Evolutionary conservation across 2,113 vertebrate genomes (phyloP), one percentile per base, ranked within the genome.

Genomic region (Aptenodytes patagonicus): DNA sequence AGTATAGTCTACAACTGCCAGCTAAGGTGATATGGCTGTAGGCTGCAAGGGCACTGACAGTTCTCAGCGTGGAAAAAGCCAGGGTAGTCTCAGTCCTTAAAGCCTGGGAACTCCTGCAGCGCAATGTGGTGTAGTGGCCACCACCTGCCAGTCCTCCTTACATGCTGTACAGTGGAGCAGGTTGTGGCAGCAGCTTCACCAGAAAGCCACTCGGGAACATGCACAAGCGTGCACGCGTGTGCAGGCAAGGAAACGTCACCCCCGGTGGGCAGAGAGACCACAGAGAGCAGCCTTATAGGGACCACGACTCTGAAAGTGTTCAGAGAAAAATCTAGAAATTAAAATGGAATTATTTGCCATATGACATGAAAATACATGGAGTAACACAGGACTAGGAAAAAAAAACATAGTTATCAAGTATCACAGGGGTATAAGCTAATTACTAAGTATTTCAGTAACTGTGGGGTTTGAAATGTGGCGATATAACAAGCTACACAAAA

Each of bases 141-240:
- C 17, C 36, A 4, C 55, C 58, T 13, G n/a, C 44, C 66, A 7
- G n/a, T 6, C 24, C 20, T 24, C 62, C 57, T 7, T 0, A 3
- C 32, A 8, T 3, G 14, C 65, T 6, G 11, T 18, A 3, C 2
- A 1, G 36, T 1, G 20, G 29, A n/a, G 54, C 38, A 7, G 34
- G 32, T 24, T 10, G 1, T 0, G 32, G 71, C 0, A 1, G 40
- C 25, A 49, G 40, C 13, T n/a, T 11, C 28, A 19, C 26, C 17
- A 1, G 21, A 12, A 51, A 51, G 42, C 17, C 13, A 0, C 42
- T 4, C 1, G 2, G 47, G 42, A 49, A 18, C 6, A 3, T 0
- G 11, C 60, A 18, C 6, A 5, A 16, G 46, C 2, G 3, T 2
- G 14, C 32, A 17, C 1, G 6, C 26, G 46, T 7, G 29, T 9